Conservation (phyloP, 2,888 invertebrate genomes). For the Tenthredo livida region DNA sequence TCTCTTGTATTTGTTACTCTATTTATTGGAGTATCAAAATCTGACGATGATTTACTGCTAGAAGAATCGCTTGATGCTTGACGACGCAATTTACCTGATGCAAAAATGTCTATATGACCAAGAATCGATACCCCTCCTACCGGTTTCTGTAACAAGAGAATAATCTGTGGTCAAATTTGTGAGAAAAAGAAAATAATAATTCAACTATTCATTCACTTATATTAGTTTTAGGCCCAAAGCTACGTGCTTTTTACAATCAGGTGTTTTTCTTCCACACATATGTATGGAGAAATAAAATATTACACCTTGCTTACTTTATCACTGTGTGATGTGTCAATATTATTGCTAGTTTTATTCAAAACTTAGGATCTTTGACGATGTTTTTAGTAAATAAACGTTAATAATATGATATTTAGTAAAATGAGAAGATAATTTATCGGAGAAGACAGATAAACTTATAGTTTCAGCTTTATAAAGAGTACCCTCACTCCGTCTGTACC, state of each 20-base stretch:
- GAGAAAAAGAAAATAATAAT: slow-evolving; percentile 8
- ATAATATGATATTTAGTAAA: not conserved
- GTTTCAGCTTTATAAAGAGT: not conserved
- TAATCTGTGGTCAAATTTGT: slow-evolving; percentile 29
- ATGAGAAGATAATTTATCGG: not conserved
- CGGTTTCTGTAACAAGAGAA: slow-evolving; percentile 80
- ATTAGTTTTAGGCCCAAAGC: not conserved
- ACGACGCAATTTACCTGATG: slow-evolving; percentile 64
- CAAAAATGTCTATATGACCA: slow-evolving; percentile 74
- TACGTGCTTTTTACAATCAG: not conserved
- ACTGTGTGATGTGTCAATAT: not conserved
- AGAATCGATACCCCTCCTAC: slow-evolving; percentile 82
- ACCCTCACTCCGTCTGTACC: not conserved
- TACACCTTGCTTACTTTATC: not conserved
- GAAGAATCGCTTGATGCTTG: slow-evolving; percentile 67
- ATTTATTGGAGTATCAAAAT: slow-evolving; percentile 54
- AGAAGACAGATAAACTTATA: not conserved
- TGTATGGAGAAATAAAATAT: not conserved
- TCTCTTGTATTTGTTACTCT: not conserved
- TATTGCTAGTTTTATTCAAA: not conserved
- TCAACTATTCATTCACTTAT: not conserved
- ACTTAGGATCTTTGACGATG: not conserved
- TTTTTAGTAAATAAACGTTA: not conserved
- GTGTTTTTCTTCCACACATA: not conserved
- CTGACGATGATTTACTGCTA: slow-evolving; percentile 61